Evolutionary conservation across 1,140 invertebrate genomes (phyloP).

Genomic region (Aphis craccivora): DNA sequence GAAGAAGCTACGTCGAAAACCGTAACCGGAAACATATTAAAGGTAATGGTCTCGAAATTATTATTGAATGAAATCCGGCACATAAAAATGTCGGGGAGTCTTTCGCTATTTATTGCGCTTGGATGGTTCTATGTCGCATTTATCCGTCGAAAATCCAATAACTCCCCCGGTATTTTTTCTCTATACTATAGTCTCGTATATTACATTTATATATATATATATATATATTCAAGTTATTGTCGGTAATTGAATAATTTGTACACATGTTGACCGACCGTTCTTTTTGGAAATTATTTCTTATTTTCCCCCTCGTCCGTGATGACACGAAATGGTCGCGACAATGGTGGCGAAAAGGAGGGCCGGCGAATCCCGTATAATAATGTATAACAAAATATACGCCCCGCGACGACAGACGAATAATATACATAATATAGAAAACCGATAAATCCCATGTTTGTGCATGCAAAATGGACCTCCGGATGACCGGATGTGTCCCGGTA

Average conservation of each 20-base stretch:
- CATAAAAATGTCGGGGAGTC: conserved; percentile 58
- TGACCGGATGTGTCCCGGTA: conserved; percentile 42
- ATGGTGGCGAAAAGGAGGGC: neutral
- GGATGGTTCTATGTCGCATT: conserved; percentile 43
- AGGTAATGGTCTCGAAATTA: conserved; percentile 58
- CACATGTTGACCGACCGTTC: conserved; percentile 31
- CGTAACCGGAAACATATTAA: conserved; percentile 58
- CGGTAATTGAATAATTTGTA: conserved; percentile 52
- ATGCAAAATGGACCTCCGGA: conserved; percentile 34
- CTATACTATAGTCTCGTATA: too few species aligned
- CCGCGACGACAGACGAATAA: neutral
- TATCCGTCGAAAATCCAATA: conserved; percentile 55
- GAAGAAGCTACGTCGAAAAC: conserved; percentile 46
- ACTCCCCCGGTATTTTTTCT: conserved; percentile 30
- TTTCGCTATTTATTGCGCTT: conserved; percentile 56
- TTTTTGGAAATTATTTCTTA: conserved; percentile 37
- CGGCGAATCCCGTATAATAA: neutral
- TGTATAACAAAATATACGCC: conserved; percentile 8
- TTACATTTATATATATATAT: neutral
- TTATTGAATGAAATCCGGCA: conserved; percentile 58
- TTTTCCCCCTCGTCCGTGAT: neutral
- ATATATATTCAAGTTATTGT: conserved; percentile 18
- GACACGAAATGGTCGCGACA: neutral
- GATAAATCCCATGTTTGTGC: neutral
- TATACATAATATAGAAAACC: conserved; percentile 3